Conservation (phyloP, 1,140 invertebrate genomes). For the Acromyrmex heyeri region DNA sequence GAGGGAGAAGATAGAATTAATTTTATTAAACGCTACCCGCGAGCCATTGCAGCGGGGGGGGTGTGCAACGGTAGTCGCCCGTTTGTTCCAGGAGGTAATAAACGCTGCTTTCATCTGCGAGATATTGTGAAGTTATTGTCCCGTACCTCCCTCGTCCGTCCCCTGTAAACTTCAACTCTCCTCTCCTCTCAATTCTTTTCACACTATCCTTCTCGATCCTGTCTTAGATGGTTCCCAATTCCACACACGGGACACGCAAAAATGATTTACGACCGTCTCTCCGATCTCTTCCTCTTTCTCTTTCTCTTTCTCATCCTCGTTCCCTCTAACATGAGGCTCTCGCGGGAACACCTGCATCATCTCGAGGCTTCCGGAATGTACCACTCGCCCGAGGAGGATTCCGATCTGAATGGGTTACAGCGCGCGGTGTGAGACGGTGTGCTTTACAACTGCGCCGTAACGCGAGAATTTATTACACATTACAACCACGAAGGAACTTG, state of each 20-base stretch:
- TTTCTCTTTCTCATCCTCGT: background rate
- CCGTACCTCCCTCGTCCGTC: background rate
- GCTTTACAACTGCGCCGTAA: conserved; percentile 65
- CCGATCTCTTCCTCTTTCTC: conserved; percentile 14
- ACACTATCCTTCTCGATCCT: conserved; percentile 51
- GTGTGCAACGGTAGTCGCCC: conserved; percentile 53
- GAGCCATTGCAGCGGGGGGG: conserved; percentile 55
- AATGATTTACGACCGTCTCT: conserved; percentile 75
- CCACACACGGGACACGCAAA: conserved; percentile 67
- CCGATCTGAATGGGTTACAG: conserved; percentile 70
- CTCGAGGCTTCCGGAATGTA: conserved; percentile 43
- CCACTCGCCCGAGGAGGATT: conserved; percentile 47
- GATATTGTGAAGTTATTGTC: conserved; percentile 76
- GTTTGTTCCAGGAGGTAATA: conserved; percentile 76
- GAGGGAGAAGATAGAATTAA: conserved; percentile 68
- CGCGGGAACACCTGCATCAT: conserved; percentile 43
- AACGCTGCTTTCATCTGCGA: conserved; percentile 76
- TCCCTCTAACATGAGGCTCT: background rate
- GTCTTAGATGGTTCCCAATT: conserved; percentile 52
- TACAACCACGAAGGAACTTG: conserved; percentile 44
- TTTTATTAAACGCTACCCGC: conserved; percentile 74
- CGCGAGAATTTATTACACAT: conserved; percentile 72
- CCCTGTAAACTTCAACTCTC: background rate
- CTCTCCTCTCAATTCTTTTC: conserved; percentile 7
- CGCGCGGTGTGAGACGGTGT: conserved; percentile 23